These are phyloP conservation scores for Pollicipes pollicipes DNA, from an alignment of 1,140 invertebrate species.

Conservation along the genomic window DNA sequence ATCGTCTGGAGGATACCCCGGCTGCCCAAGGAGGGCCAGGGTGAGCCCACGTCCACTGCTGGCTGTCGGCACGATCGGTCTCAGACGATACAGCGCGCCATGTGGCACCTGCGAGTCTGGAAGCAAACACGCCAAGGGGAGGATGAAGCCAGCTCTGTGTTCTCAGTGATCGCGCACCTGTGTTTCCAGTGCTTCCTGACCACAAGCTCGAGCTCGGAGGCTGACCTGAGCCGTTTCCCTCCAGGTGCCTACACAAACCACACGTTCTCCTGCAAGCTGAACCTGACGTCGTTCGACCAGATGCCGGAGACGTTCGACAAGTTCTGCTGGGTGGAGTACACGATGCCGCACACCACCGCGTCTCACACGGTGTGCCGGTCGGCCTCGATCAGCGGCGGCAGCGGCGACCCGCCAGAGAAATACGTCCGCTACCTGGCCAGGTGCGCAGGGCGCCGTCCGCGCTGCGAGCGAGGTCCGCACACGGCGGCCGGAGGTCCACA, in stretches of 20 bases:
- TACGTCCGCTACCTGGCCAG: slow-evolving; percentile 89
- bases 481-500: slow-evolving; percentile 49
- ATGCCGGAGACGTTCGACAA: slow-evolving; percentile 80
- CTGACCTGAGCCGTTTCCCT: too few species aligned
- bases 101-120: too few species aligned
- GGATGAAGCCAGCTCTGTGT: too few species aligned
- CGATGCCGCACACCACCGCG: slow-evolving; percentile 94
- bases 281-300: slow-evolving; percentile 89
- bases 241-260: slow-evolving; percentile 90
- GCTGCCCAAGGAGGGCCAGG: slow-evolving; percentile 91
- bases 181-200: too few species aligned
- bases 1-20: slow-evolving; percentile 96
- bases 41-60: too few species aligned
- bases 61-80: too few species aligned
- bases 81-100: too few species aligned
- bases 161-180: too few species aligned
- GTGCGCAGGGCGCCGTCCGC: neutral
- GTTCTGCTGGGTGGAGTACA: slow-evolving; percentile 85
- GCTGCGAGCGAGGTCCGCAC: too few species aligned
- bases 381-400: slow-evolving; percentile 63
- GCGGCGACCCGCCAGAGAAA: slow-evolving; percentile 90
- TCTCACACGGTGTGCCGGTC: slow-evolving; percentile 91
- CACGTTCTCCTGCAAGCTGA: slow-evolving; percentile 77
- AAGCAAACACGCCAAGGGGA: too few species aligned
- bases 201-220: too few species aligned